Evolutionary conservation across 1,140 invertebrate species (phyloP).

Genomic region (Dreissena rostriformis): DNA sequence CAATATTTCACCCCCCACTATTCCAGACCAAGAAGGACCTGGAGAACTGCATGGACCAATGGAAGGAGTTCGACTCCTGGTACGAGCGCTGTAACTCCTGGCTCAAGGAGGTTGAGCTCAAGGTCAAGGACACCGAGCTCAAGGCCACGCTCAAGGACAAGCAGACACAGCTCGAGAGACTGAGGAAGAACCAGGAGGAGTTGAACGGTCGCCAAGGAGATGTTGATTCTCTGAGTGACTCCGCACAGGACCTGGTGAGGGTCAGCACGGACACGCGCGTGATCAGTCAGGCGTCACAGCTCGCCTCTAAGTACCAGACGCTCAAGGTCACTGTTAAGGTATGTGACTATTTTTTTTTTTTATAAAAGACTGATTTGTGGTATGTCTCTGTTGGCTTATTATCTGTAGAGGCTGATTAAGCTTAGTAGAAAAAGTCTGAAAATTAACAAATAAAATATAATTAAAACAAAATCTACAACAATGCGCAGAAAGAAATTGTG

Average conservation of each 20-base stretch:
- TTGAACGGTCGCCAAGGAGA: slow-evolving; percentile 95
- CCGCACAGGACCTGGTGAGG: slow-evolving; percentile 86
- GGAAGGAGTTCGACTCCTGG: slow-evolving; percentile 94
- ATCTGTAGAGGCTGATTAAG: too few species aligned
- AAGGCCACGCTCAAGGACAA: slow-evolving; percentile 92
- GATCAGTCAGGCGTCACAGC: slow-evolving; percentile 89
- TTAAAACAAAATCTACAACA: too few species aligned
- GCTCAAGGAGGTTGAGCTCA: slow-evolving; percentile 93
- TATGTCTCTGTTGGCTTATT: too few species aligned
- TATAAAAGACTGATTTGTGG: too few species aligned
- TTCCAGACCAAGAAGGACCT: slow-evolving; percentile 85
- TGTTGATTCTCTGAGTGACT: slow-evolving; percentile 95
- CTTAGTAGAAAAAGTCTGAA: too few species aligned
- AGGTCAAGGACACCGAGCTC: slow-evolving; percentile 93
- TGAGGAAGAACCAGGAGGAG: slow-evolving; percentile 86
- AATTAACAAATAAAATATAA: too few species aligned
- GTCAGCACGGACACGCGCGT: slow-evolving; percentile 76
- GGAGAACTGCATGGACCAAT: slow-evolving; percentile 85
- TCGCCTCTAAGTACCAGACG: slow-evolving; percentile 95
- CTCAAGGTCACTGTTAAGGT: slow-evolving; percentile 93
- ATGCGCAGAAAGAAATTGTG: too few species aligned
- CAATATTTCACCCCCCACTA: too few species aligned
- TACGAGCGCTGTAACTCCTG: slow-evolving; percentile 93
- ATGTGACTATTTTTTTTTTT: slow-evolving; percentile 42
- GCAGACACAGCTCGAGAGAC: slow-evolving; percentile 90